Evolutionary conservation across 2,888 invertebrate species (phyloP).

Genomic region (Meliscaeva auricollis): DNA sequence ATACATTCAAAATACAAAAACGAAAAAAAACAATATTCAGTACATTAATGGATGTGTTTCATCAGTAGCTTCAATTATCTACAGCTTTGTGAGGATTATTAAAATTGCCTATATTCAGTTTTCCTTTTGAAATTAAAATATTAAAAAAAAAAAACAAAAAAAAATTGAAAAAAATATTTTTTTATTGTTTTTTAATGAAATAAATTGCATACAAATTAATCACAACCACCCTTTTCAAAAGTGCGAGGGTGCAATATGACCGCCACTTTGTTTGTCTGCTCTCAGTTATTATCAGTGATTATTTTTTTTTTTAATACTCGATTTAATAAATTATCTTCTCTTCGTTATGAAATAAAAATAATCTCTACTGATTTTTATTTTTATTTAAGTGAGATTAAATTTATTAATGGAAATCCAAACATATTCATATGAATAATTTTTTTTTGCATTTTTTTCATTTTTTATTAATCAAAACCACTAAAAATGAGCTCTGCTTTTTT

Average conservation of each 20-base stretch:
- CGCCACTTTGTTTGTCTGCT: not conserved
- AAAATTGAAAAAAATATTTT: not conserved
- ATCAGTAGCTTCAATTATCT: conserved; percentile 59
- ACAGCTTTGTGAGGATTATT: conserved; percentile 63
- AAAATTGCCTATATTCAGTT: conserved; percentile 20
- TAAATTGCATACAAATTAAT: conserved; percentile 67
- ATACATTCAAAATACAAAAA: conserved; percentile 19
- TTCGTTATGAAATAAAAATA: not conserved
- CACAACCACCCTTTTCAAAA: conserved; percentile 25
- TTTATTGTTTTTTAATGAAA: conserved; percentile 19
- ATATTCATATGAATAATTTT: conserved; percentile 3
- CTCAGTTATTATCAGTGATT: not conserved
- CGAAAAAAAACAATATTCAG: not conserved
- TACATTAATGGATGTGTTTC: conserved; percentile 60
- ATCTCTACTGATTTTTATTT: not conserved
- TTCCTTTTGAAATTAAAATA: not conserved
- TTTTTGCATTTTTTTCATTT: not conserved
- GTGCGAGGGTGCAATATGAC: not conserved
- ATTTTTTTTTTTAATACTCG: not conserved
- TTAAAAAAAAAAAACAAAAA: not conserved
- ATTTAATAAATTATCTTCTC: conserved; percentile 24
- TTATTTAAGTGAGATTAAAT: not conserved
- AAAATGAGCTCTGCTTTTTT: conserved; percentile 11
- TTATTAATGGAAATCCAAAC: conserved; percentile 20
- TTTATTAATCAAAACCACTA: conserved; percentile 21